These are phyloP conservation scores for Hyposoter didymator DNA, from an alignment of 2,888 invertebrate species.

Conservation along the genomic window DNA sequence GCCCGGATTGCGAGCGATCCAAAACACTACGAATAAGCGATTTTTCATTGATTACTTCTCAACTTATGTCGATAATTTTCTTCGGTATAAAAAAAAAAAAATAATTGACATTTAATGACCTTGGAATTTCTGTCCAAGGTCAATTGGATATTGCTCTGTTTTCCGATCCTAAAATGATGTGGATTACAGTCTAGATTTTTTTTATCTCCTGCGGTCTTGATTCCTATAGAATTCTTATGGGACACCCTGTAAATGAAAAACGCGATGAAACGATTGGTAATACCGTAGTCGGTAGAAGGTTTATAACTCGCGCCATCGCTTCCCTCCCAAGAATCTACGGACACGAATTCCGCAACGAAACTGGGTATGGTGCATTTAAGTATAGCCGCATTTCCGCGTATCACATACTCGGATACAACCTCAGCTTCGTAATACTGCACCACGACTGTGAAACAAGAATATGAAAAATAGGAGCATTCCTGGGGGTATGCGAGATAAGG, in stretches of 20 bases:
- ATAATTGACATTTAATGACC: not conserved
- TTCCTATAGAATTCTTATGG: not conserved
- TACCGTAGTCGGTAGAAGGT: constrained; percentile 91
- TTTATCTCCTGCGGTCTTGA: not conserved
- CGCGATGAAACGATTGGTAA: constrained; percentile 59
- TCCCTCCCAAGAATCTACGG: constrained; percentile 92
- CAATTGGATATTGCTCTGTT: not conserved
- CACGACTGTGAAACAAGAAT: constrained; percentile 87
- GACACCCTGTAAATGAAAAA: constrained; percentile 22
- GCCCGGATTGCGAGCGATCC: not conserved
- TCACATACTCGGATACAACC: constrained; percentile 95
- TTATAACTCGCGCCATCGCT: constrained; percentile 89
- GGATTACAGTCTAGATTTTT: not conserved
- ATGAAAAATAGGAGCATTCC: constrained; percentile 10
- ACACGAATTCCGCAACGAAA: constrained; percentile 96
- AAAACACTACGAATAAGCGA: not conserved
- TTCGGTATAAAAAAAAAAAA: too few relatives aligned
- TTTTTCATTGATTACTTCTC: not conserved
- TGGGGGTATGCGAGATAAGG: constrained; percentile 7
- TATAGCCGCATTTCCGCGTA: constrained; percentile 94
- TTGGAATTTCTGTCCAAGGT: not conserved
- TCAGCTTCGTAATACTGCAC: constrained; percentile 95
- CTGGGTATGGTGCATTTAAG: constrained; percentile 95
- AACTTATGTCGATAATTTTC: not conserved
- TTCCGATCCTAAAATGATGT: not conserved